Base-by-base conservation (phyloP, 2,888 invertebrate species). In the Polydesmus complanatus region DNA sequence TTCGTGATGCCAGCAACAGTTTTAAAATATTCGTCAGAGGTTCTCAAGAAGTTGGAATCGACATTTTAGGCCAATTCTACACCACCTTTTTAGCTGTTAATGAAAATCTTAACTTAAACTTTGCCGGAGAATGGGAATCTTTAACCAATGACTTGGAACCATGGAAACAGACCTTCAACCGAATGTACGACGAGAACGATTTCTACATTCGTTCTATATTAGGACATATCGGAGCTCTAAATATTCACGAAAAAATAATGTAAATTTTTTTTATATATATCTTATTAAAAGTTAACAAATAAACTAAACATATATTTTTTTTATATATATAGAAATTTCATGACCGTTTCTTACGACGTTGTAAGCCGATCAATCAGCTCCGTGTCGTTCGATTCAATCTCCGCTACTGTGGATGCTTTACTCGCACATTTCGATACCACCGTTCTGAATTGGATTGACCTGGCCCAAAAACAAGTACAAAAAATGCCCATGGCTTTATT, bases 201-300 rank as follows among this genome's bases (percentile, higher is more conserved):
- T 68, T 69, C 58, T 69, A 67, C 54, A 37, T 69, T n/a, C 64
- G 65, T 47, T 67, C 68, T 54, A 62, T 68, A 23, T 56, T 60
- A 27, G 58, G 62, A n/a, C 52, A 61, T 48, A 23, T 64, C 21
- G n/a, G 37, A 8, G 8, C 5, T 8, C 5, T 37, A 8, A 37
- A 5, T 37, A 8, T 37, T 14, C 37, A 37, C 37, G 37, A 37
- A 37, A 37, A 5, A 37, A 8, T 37, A 14, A 37, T 5, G 37
- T 37, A 37, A 37, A 14, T 37, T 37, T 37, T 37, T 37, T 8
- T 8, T 8, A 37, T 14, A 8, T 37, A 8, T 14, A 37, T 37
- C 14, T 37, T 37, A n/a, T n/a, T n/a, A n/a, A n/a, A n/a, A n/a
- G n/a, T n/a, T n/a, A n/a, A n/a, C n/a, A n/a, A n/a, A n/a, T 14